These are phyloP conservation scores for Adelosebastes latens DNA, from an alignment of 2,797 vertebrate genomes.

Conservation along the genomic window DNA sequence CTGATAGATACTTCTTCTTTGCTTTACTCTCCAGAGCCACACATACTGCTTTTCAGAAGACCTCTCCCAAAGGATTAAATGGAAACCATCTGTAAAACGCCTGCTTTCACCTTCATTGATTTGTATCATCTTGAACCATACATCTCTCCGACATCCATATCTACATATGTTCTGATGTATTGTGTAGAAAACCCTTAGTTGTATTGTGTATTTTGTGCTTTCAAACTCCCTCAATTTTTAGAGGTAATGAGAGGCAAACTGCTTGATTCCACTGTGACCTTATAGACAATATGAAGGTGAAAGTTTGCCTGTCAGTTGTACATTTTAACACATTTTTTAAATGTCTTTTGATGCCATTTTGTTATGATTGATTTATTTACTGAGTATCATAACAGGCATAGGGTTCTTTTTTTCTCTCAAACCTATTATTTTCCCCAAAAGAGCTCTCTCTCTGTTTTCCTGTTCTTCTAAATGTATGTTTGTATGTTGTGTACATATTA, in stretches of 20 bases:
- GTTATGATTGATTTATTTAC: slow-evolving; percentile 40
- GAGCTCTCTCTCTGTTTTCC: slow-evolving; percentile 28
- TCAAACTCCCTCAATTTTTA: slow-evolving; percentile 62
- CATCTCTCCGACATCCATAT: slow-evolving; percentile 39
- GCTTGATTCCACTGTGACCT: slow-evolving; percentile 50
- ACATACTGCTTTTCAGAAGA: slow-evolving; percentile 86
- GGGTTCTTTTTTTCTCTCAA: slow-evolving; percentile 12
- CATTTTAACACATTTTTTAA: slow-evolving; percentile 34
- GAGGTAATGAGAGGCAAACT: slow-evolving; percentile 48
- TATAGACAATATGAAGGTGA: slow-evolving; percentile 38
- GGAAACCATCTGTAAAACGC: slow-evolving; percentile 24
- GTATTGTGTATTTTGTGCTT: slow-evolving; percentile 35
- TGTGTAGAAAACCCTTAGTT: slow-evolving; percentile 54
- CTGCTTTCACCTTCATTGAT: slow-evolving; percentile 31
- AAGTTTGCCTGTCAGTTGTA: slow-evolving; percentile 27
- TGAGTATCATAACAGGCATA: background rate
- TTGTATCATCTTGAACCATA: slow-evolving; percentile 43
- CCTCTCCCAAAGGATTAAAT: slow-evolving; percentile 82
- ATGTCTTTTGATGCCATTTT: slow-evolving; percentile 40
- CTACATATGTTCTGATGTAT: slow-evolving; percentile 66
- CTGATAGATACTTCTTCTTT: slow-evolving; percentile 20
- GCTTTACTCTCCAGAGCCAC: slow-evolving; percentile 77
- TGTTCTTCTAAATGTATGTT: slow-evolving; percentile 32
- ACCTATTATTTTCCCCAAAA: background rate
- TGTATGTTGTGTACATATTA: slow-evolving; percentile 54